phyloP scores from a whole-genome alignment of 2,888 invertebrate species.

The Meliscaeva auricollis region DNA sequence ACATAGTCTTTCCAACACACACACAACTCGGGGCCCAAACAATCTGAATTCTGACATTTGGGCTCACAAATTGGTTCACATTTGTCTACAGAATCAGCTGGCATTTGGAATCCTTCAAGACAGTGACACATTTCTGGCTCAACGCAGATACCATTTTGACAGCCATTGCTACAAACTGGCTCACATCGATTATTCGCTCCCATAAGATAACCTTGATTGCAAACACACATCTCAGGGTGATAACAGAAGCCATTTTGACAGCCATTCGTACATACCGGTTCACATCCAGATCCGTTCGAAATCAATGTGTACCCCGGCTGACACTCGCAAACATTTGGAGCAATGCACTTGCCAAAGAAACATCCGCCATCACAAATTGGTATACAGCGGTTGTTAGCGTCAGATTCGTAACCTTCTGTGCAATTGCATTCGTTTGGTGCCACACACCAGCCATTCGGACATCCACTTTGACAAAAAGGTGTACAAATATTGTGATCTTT shows the following conservation, averaged over 20 bases:
- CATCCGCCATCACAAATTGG: slow-evolving; percentile 79
- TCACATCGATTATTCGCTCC: slow-evolving; percentile 79
- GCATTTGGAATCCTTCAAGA: slow-evolving; percentile 81
- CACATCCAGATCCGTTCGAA: slow-evolving; percentile 79
- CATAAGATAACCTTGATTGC: slow-evolving; percentile 81
- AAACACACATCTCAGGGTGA: slow-evolving; percentile 83
- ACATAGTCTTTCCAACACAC: slow-evolving; percentile 79
- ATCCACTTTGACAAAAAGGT: slow-evolving; percentile 58
- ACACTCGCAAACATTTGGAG: slow-evolving; percentile 67
- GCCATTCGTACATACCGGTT: slow-evolving; percentile 78
- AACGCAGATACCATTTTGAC: slow-evolving; percentile 84
- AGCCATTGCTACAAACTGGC: slow-evolving; percentile 79
- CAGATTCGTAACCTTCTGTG: slow-evolving; percentile 79
- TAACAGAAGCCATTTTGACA: slow-evolving; percentile 78
- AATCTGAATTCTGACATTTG: slow-evolving; percentile 83
- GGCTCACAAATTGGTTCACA: slow-evolving; percentile 82
- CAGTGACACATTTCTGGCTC: slow-evolving; percentile 85
- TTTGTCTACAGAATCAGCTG: slow-evolving; percentile 62
- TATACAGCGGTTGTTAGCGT: slow-evolving; percentile 5
- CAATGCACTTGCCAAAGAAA: slow-evolving; percentile 49
- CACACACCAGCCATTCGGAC: slow-evolving; percentile 76
- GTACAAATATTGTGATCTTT: slow-evolving; percentile 10
- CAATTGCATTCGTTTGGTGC: slow-evolving; percentile 81
- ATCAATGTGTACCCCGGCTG: slow-evolving; percentile 49
- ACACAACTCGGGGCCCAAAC: slow-evolving; percentile 80